Evolutionary conservation across 2,797 vertebrate species (phyloP).

Genomic region (Thunnus albacares): DNA sequence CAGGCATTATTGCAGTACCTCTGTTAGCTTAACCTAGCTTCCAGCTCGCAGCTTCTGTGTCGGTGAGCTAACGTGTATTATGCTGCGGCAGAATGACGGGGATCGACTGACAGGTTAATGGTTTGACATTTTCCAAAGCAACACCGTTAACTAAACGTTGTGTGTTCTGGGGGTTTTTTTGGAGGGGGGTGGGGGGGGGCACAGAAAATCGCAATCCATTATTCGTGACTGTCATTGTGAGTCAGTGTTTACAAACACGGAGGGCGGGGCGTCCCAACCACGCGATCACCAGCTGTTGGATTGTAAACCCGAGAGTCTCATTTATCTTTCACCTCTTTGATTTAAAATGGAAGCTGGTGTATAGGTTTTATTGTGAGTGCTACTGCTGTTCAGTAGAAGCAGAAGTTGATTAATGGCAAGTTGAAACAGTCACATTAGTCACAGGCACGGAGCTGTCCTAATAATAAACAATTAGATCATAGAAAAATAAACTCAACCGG

Average conservation of each 20-base stretch:
- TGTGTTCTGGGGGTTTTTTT: not conserved
- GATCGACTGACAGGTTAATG: not conserved
- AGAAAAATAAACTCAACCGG: not conserved
- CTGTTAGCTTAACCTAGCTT: conserved; percentile 12
- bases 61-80: not conserved
- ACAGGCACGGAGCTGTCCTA: not conserved
- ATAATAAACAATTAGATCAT: not conserved
- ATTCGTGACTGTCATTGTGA: conserved; percentile 13
- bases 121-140: fast-evolving
- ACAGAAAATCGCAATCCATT: not conserved
- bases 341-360: not conserved
- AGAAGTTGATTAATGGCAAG: not conserved
- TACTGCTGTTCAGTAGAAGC: not conserved
- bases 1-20: not conserved
- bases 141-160: fast-evolving
- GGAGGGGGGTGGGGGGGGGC: no score
- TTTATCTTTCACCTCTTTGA: not conserved
- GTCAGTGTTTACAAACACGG: conserved; percentile 80
- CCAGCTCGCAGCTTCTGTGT: not conserved
- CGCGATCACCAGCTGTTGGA: conserved; percentile 62
- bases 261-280: conserved; percentile 71
- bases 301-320: not conserved
- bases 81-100: not conserved
- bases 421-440: not conserved
- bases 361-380: fast-evolving